Evolutionary conservation across 1,140 invertebrate genomes (phyloP).

Genomic region (Aphaenogaster floridana): DNA sequence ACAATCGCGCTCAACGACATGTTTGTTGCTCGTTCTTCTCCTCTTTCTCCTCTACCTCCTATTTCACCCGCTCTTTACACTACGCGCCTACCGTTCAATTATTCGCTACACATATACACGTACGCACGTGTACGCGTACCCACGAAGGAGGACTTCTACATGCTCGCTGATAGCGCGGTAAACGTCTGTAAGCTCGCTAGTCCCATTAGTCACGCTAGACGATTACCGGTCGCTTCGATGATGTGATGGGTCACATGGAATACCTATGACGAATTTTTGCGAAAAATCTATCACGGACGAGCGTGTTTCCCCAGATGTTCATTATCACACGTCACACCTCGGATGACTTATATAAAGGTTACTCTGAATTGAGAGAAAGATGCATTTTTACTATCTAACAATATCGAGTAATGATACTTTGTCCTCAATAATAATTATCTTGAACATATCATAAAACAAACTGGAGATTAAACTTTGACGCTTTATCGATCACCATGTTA

Average conservation of each 20-base stretch:
- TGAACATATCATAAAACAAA: not conserved
- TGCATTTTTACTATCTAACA: not conserved
- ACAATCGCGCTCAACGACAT: constrained; percentile 40
- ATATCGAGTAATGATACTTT: too few relatives aligned
- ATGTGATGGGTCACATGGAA: constrained; percentile 41
- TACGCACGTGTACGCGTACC: not conserved
- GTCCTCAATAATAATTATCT: not conserved
- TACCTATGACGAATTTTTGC: constrained; percentile 46
- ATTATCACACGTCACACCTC: not conserved
- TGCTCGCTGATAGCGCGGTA: constrained; percentile 14
- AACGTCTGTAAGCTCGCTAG: constrained; percentile 42
- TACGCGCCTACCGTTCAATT: constrained; percentile 48
- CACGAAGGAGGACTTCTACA: not conserved
- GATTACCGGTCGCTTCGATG: constrained; percentile 35
- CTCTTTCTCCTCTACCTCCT: not conserved
- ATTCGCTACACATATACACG: constrained; percentile 9
- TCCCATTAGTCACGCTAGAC: constrained; percentile 54
- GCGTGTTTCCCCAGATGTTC: constrained; percentile 12
- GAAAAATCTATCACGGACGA: constrained; percentile 29
- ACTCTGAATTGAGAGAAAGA: not conserved
- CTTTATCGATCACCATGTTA: not conserved
- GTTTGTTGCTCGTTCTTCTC: constrained; percentile 46
- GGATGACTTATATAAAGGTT: constrained; percentile 6
- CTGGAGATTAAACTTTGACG: not conserved
- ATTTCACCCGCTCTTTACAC: constrained; percentile 8